These are phyloP conservation scores for Corynorhinus townsendii DNA, from an alignment of 2,113 vertebrate genomes.

Conservation along the genomic window DNA sequence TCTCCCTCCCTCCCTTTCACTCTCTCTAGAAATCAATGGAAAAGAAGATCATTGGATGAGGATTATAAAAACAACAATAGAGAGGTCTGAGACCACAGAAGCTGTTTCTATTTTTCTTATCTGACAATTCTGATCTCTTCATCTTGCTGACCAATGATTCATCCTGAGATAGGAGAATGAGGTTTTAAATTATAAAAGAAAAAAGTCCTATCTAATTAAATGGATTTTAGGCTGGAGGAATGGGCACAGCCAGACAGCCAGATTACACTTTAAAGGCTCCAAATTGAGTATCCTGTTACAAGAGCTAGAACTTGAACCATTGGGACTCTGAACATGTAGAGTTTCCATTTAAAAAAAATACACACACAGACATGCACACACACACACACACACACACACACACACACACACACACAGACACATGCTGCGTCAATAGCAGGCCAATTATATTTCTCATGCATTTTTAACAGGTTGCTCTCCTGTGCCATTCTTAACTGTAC, in stretches of 20 bases:
- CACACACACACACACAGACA: background rate
- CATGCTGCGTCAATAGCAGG: background rate
- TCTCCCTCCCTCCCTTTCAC: too few species aligned
- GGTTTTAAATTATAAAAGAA: background rate
- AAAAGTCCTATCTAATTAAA: background rate
- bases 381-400: too few species aligned
- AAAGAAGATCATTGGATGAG: too few species aligned
- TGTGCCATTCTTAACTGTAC: background rate
- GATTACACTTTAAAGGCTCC: background rate
- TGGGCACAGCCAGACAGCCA: background rate
- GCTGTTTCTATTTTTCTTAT: background rate
- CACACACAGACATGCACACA: background rate
- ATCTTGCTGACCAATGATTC: background rate
- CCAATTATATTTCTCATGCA: background rate
- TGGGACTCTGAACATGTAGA: background rate
- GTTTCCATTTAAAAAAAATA: background rate
- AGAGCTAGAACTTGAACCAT: background rate
- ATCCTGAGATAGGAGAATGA: background rate
- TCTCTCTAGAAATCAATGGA: too few species aligned
- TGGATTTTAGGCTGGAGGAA: background rate
- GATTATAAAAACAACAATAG: background rate
- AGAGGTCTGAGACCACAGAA: background rate
- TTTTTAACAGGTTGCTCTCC: background rate
- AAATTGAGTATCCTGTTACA: background rate
- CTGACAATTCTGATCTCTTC: background rate